Conservation (phyloP, 2,797 vertebrate species). For the Clangula hyemalis region DNA sequence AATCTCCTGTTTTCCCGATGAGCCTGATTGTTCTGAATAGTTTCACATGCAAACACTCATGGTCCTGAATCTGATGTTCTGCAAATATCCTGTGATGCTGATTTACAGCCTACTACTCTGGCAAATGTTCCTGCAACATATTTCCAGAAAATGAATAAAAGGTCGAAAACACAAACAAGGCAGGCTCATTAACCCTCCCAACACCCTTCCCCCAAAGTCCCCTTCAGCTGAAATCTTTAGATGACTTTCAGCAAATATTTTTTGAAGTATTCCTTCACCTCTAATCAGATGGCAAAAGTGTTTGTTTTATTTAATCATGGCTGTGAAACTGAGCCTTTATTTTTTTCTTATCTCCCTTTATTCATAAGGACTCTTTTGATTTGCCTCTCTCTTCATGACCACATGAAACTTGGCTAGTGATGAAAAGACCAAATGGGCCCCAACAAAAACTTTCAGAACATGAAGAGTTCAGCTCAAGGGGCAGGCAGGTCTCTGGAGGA, state of each 20-base stretch:
- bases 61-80: not conserved
- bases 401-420: slow-evolving; percentile 42
- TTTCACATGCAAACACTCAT: not conserved
- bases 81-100: not conserved
- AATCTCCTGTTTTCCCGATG: not conserved
- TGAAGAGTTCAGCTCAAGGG: not conserved
- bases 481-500: not conserved
- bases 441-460: not conserved
- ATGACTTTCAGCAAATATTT: slow-evolving; percentile 25
- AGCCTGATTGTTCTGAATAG: not conserved
- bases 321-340: not conserved
- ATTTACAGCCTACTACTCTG: slow-evolving; percentile 2
- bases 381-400: slow-evolving; percentile 20
- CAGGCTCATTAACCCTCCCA: not conserved
- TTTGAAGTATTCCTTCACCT: slow-evolving; percentile 31
- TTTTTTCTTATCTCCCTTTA: slow-evolving; percentile 12
- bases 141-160: slow-evolving; percentile 9
- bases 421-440: slow-evolving; percentile 13
- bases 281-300: slow-evolving; percentile 39
- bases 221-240: not conserved
- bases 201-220: not conserved
- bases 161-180: not conserved
- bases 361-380: slow-evolving; percentile 15
- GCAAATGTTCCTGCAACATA: not conserved
- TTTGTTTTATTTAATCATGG: slow-evolving; percentile 36